Evolutionary conservation across 2,888 invertebrate genomes (phyloP), one percentile per base, ranked within the genome.

Genomic region (Nycteola revayana): DNA sequence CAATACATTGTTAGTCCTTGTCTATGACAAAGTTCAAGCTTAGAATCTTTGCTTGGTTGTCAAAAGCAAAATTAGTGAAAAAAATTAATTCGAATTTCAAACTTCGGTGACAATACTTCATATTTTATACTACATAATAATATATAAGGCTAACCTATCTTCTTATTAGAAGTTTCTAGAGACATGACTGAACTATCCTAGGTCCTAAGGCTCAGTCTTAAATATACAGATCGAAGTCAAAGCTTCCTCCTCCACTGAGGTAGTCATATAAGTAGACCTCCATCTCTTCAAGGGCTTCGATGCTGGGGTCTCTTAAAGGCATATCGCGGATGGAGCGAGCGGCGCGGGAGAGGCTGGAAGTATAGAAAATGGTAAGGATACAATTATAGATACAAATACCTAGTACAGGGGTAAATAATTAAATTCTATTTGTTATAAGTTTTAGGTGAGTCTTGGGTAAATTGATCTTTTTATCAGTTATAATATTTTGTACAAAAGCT

Each of bases 261-360:
- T 91, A 92, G 65, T 92, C 92, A 63, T 91, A 92, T 35, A 92
- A 79, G 42, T 91, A 91, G 1, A 90, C 85, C 1, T 90, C 90
- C 75, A 92, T 83, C 41, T 90, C 90, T 38, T 92, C 91, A 1
- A 90, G 68, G 5, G 91, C 90, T 21, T 88, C 86, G 32, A 72
- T 75, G 59, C 77, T 77, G 20, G 74, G 88, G 61, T 83, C 85
- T 11, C 66, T 68, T n/a, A 78, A 57, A 0, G 75, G 69, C 3
- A 78, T 71, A 9, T 78, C 72, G 46, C 88, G 87, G 31, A 77
- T 59, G 0, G 88, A 77, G 35, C 91, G 88, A 2, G 90, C 90
- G n/a, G 90, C 79, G 17, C 92, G 75, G 29, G 90, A 86, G 11
- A 91, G 62, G 1, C 60, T 61, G 35, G 7, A 9, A 22, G n/a